Conservation (phyloP, 2,797 vertebrate genomes). For the Chromobotia macracanthus region DNA sequence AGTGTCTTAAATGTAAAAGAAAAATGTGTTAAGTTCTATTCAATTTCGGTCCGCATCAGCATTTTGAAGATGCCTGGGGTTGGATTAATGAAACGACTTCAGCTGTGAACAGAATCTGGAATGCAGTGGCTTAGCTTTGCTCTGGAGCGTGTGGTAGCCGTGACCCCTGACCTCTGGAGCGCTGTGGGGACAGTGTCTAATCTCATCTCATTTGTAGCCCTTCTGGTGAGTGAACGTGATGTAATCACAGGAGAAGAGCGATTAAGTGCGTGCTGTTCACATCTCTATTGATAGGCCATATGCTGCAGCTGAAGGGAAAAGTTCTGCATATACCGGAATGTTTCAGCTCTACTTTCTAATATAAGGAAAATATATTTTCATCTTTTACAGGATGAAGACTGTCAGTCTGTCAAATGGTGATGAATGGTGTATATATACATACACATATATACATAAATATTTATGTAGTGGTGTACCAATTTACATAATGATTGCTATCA, state of each 20-base stretch:
- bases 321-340: neutral
- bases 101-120: constrained; percentile 31
- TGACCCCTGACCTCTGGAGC: constrained; percentile 42
- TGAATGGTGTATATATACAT: no score
- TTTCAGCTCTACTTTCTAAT: neutral
- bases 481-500: no score
- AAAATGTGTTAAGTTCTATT: constrained; percentile 22
- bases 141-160: constrained; percentile 1
- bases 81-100: constrained; percentile 38
- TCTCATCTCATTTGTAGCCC: constrained; percentile 21
- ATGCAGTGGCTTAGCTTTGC: constrained; percentile 35
- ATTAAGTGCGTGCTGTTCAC: neutral
- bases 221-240: constrained; percentile 43
- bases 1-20: neutral
- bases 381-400: no score
- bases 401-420: no score
- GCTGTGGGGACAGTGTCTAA: constrained; percentile 39
- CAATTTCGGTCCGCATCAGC: neutral
- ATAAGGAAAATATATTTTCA: constrained; percentile 1
- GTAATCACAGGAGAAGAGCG: neutral
- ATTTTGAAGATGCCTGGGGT: constrained; percentile 24
- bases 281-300: neutral
- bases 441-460: no score
- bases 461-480: no score
- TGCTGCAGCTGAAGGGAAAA: neutral